A percentile compares a stretch with the other conserved stretches of the same genome.
Evolutionary conservation across 1,140 invertebrate species (phyloP).

Genomic region (Oppia nitens): DNA sequence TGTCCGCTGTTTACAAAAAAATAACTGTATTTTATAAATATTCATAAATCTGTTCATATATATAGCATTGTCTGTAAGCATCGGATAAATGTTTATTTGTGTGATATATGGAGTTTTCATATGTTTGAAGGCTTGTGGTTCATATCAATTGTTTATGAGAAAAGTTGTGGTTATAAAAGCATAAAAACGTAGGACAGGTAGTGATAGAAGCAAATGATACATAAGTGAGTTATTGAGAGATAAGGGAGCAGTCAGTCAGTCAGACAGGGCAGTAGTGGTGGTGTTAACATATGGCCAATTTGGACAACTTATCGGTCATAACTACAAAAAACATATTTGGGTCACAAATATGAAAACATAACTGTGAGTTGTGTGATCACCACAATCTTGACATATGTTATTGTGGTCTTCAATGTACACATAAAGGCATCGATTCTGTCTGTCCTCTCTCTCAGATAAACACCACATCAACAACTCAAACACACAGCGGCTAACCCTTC

Average conservation of each 20-base stretch:
- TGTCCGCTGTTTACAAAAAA: too few relatives aligned
- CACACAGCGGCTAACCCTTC: too few relatives aligned
- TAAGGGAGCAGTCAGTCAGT: not conserved
- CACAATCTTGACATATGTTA: not conserved
- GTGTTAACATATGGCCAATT: not conserved
- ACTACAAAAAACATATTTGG: not conserved
- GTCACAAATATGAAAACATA: not conserved
- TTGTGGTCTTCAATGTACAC: not conserved
- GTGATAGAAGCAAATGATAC: too few relatives aligned
- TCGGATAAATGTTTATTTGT: too few relatives aligned
- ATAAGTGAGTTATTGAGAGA: not conserved
- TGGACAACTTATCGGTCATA: not conserved
- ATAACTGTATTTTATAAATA: too few relatives aligned
- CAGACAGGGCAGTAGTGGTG: not conserved
- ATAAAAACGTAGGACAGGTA: too few relatives aligned
- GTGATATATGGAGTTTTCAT: too few relatives aligned
- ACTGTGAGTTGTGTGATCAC: not conserved
- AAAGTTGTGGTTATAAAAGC: too few relatives aligned
- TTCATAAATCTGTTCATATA: too few relatives aligned
- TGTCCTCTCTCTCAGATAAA: not conserved
- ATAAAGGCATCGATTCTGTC: not conserved
- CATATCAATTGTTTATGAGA: too few relatives aligned
- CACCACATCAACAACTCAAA: not conserved
- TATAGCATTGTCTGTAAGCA: too few relatives aligned
- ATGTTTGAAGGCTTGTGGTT: too few relatives aligned